Base-by-base conservation (phyloP, 2,888 invertebrate species). In the Autographa pulchrina region DNA sequence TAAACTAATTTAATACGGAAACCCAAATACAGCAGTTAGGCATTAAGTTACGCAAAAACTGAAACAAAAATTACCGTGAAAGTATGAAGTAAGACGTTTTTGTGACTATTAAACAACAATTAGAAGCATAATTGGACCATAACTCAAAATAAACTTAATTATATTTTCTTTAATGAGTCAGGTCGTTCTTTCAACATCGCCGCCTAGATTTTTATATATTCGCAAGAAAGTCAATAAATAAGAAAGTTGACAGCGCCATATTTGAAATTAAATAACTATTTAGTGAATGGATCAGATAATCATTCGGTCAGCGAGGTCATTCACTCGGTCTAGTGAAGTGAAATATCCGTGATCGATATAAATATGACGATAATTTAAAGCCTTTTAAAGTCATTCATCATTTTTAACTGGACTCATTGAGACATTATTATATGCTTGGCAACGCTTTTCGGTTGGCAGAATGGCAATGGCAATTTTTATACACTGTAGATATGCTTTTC, bases 301-400 rank as follows among this genome's bases (percentile, higher is more conserved):
- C 83, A 86, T 88, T 88, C 86, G 87, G 88, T 89, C 86, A 85
- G 70, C 72, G 85, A 88, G 92, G 91, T 92, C 91, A 82, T 91
- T 92, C 90, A 92, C 91, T 83, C 78, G 84, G 83, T 75, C 84
- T 74, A 83, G 18, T 74, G 61, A 85, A 84, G 81, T 84, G 81
- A 81, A 88, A 85, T 86, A 88, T 81, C 79, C 82, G 80, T 62
- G n/a, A 43, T 43, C 2, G 16, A n/a, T 48, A 2, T 48, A 16
- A 48, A 48, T 8, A 6, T n/a, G 48, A n/a, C 8, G n/a, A 48
- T 48, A 48, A n/a, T n/a, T 48, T n/a, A 16, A 16, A 48, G n/a
- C 1, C 6, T n/a, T 48, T 48, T n/a, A n/a, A 7, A 16, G 3
- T 43, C 8, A 6, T 8, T 11, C 8, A 9, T 11, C 1, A 38